Evolutionary conservation across 2,888 invertebrate species (phyloP), one percentile per base, ranked within the genome.

Genomic region (Mimachlamys varia): DNA sequence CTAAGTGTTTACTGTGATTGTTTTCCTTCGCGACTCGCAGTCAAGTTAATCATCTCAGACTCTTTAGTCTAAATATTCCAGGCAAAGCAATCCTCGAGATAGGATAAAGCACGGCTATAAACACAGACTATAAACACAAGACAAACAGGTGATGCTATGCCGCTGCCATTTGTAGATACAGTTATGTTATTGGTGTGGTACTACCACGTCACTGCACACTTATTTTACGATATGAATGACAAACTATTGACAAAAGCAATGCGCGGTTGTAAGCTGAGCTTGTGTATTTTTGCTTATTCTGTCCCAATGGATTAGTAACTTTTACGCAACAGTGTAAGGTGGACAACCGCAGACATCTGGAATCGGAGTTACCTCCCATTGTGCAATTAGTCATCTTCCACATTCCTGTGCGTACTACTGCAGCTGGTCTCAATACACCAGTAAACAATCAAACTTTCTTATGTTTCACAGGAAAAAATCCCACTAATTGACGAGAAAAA

Each of bases 301-400:
- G 44, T n/a, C 58, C 22, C 58, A 58, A 22, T 76, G 33, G 33
- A 76, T 76, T 33, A 33, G 0, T 10, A 27, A 15, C 76, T 33
- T 15, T 3, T 33, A 33, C 22, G 17, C 33, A 33, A 1, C 76
- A 76, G 76, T 76, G 76, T 33, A 76, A 76, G 76, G 76, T 76
- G 76, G 76, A 76, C 76, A 76, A 76, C 76, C 76, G 76, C 76
- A 76, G 22, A 76, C 33, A 76, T 12, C 33, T 76, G 33, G 12
- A 76, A 27, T 22, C 33, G 76, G 76, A 76, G 76, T 76, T 76
- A 76, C 76, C 76, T 76, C 76, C 76, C 76, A 76, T 76, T 76
- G 33, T 33, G 76, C 76, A 76, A 76, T 76, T 76, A 76, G 76
- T 76, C 76, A 76, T 76, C 76, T 76, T 76, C 76, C 76, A 76